Base-by-base conservation (phyloP, 2,113 vertebrate genomes). In the Anser brachyrhynchus region DNA sequence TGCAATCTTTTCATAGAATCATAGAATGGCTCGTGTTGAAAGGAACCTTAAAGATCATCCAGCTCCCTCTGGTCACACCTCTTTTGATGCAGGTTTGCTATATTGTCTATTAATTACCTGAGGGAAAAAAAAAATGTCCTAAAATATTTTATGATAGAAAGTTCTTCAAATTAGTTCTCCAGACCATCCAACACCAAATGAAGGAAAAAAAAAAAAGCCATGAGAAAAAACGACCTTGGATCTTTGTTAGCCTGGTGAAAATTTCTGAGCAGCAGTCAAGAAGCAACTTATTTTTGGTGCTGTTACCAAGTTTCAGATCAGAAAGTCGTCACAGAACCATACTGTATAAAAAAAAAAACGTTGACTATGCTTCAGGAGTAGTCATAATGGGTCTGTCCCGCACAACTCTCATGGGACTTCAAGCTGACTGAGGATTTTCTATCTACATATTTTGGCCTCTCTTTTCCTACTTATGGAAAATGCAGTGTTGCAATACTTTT, bases 131-230 rank as follows among this genome's bases (percentile, higher is more conserved):
- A 91, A 59, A 31, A 43, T 33, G 29, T 11, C 5, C 7, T 57
- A 51, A 19, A n/a, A 64, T 11, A 15, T 79, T 21, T n/a, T 57
- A 39, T 17, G 9, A 54, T 31, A 33, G 8, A 74, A 89, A 81
- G 16, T 25, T 73, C 16, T 86, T 23, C 6, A 87, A 66, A 23
- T 51, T 22, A 51, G 49, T 22, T 51, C 21, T 51, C 49, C 14
- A 64, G 65, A 54, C 28, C 64, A 28, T 70, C 55, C 66, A 69
- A 55, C 3, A 31, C 6, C 35, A 31, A 37, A 49, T 44, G 16
- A 49, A 49, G 10, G 21, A 49, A 21, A 29, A 12, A 57, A 28
- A 14, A 65, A 76, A 7, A 41, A 78, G 18, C 21, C 0, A 0
- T 88, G 35, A 77, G 89, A 83, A 57, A 64, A 81, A 76, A 4